Percentiles rank a stretch among this genome's conserved stretches.
These are phyloP conservation scores for Hirtodrosophila confusa DNA, from an alignment of 2,888 invertebrate genomes.

Conservation along the genomic window DNA sequence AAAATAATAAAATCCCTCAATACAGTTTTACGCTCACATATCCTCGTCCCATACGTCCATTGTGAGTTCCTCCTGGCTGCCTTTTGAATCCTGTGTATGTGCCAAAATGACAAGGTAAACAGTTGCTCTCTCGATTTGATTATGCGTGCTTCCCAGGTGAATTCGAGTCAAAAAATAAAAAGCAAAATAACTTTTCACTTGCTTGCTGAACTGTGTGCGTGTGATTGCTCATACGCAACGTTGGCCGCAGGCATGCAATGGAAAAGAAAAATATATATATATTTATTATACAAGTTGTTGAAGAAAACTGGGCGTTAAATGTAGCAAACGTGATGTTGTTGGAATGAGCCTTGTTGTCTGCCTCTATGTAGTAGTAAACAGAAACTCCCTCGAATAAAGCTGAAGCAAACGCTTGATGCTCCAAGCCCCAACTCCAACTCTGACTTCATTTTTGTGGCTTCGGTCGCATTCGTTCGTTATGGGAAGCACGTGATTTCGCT, in stretches of 20 bases:
- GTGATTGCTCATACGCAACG: conserved; percentile 66
- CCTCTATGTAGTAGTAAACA: conserved; percentile 1
- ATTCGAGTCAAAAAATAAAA: conserved; percentile 33
- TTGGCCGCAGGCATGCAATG: conserved; percentile 21
- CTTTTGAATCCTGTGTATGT: not conserved
- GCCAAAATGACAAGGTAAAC: conserved; percentile 49
- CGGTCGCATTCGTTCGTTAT: conserved; percentile 46
- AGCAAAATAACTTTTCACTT: conserved; percentile 34
- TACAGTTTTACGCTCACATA: no score
- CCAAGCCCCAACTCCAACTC: no score
- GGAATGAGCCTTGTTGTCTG: conserved; percentile 14
- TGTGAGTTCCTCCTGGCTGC: no score
- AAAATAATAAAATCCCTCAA: no score
- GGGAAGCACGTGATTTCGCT: conserved; percentile 72
- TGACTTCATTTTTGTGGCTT: conserved; percentile 37
- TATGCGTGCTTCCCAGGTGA: conserved; percentile 36
- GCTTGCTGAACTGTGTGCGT: conserved; percentile 28
- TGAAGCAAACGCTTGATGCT: conserved; percentile 41
- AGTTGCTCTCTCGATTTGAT: conserved; percentile 55
- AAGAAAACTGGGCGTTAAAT: conserved; percentile 41
- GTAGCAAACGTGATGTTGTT: conserved; percentile 26
- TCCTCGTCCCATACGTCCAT: no score
- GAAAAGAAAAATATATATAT: conserved; percentile 12
- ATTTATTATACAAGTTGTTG: conserved; percentile 28
- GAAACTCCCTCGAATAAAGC: not conserved